These are phyloP conservation scores for Cryptops parisi DNA, from an alignment of 2,888 invertebrate species.

Conservation along the genomic window DNA sequence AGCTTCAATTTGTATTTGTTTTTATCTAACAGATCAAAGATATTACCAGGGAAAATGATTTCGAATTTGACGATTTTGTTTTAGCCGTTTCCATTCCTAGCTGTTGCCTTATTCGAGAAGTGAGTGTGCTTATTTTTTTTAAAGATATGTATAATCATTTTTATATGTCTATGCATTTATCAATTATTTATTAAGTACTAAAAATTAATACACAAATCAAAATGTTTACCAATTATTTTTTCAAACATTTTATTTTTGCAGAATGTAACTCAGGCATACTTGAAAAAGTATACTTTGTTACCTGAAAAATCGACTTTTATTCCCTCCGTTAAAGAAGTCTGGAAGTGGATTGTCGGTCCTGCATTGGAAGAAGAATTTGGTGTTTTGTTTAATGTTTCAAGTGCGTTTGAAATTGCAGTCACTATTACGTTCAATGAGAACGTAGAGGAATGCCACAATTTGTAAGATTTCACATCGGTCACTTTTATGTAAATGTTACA, in stretches of 20 bases:
- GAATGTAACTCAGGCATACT: constrained; percentile 7
- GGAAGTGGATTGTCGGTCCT: constrained; percentile 55
- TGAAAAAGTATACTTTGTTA: constrained; percentile 14
- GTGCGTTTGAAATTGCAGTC: constrained; percentile 29
- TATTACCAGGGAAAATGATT: constrained; percentile 33
- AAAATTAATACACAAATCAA: no score
- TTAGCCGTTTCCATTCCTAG: constrained; percentile 57
- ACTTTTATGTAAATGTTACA: no score
- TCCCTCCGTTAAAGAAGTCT: constrained; percentile 54
- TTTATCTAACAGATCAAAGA: constrained; percentile 8
- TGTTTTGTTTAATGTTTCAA: constrained; percentile 23
- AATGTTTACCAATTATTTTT: not conserved
- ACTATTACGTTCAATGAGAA: constrained; percentile 40
- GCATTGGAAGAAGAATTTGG: constrained; percentile 41
- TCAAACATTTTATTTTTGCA: no score
- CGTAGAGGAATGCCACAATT: constrained; percentile 42
- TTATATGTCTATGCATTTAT: no score
- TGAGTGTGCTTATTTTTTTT: no score
- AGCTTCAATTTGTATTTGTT: no score
- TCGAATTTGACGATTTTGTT: constrained; percentile 49
- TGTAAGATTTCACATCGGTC: no score
- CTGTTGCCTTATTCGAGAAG: constrained; percentile 47
- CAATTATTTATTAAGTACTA: no score
- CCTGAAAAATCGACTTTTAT: constrained; percentile 3
- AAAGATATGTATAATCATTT: no score